phyloP scores from a whole-genome alignment of 2,113 vertebrate species.

The Athene cunicularia region DNA sequence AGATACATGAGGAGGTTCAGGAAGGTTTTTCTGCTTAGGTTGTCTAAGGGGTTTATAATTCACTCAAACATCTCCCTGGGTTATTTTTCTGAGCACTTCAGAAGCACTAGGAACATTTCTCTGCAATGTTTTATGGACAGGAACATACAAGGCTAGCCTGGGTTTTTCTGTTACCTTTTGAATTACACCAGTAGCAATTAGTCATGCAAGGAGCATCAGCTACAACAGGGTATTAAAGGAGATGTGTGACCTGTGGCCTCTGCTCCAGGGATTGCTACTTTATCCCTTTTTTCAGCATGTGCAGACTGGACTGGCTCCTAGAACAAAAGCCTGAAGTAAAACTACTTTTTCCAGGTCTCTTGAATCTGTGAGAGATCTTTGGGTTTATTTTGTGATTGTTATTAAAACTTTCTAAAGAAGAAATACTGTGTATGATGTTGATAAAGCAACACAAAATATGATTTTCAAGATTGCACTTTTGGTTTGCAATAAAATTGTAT shows the following conservation, averaged over 20 bases:
- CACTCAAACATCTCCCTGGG: background rate
- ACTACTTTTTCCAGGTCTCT: background rate
- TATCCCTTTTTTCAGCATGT: background rate
- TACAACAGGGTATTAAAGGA: background rate
- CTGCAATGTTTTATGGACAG: background rate
- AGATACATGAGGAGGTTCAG: background rate
- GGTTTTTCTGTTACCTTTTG: slow-evolving; percentile 17
- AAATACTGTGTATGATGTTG: background rate
- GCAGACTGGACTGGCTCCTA: background rate
- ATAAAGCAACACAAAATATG: background rate
- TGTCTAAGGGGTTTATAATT: background rate
- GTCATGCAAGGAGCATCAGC: background rate
- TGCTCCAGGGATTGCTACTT: background rate
- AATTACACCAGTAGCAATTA: slow-evolving; percentile 18
- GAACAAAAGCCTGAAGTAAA: background rate
- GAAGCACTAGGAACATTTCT: background rate
- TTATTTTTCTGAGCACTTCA: slow-evolving; percentile 20
- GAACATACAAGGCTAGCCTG: background rate
- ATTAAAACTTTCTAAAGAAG: background rate
- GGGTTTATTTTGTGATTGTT: background rate
- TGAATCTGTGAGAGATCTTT: background rate
- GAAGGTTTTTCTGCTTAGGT: background rate
- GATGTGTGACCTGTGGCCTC: background rate
- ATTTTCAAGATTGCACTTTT: background rate
- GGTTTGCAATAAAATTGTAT: background rate